Base-by-base conservation (phyloP, 2,797 vertebrate species). In the Siniperca undulata region DNA sequence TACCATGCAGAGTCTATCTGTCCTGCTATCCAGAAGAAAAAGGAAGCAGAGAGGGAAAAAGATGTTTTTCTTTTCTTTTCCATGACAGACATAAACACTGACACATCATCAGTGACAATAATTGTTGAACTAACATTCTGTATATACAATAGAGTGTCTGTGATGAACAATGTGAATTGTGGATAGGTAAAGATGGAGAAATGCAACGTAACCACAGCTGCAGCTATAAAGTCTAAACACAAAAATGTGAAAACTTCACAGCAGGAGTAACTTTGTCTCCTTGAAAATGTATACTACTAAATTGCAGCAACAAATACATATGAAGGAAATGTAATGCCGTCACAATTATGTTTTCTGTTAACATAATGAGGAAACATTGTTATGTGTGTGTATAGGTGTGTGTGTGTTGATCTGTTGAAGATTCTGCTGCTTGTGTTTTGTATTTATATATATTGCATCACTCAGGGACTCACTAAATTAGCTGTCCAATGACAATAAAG, bases 71-170 rank as follows among this genome's bases (percentile, higher is more conserved):
- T 89, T 89, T 83, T 79, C 52, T 76, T 52, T 68, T 66, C 3
- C 19, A 42, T 85, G 84, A 91, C 80, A 84, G 88, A 87, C 60
- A 71, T 80, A 92, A 91, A 93, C 83, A 84, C 71, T 34, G 64
- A 70, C 72, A 86, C 70, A 69, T 85, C 71, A 75, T 76, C 40
- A 30, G 53, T 68, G 77, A 88, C 70, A 78, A 64, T 78, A 69
- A 75, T 10, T 48, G 60, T 72, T 81, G 73, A 86, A 65, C 61
- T 74, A 56, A 78, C 48, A 55, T 55, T 10, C 44, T 30, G 53
- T 40, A 13, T 64, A 53, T 53, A 76, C 70, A 89, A 67, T 88
- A 70, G 65, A 42, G 73, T 11, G 68, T 84, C 22, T 87, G 86
- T 75, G 69, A 78, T 7, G 27, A 81, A 72, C 36, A 76, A 58